Evolutionary conservation across 1,140 invertebrate species (phyloP).

Genomic region (Hyphantria cunea): DNA sequence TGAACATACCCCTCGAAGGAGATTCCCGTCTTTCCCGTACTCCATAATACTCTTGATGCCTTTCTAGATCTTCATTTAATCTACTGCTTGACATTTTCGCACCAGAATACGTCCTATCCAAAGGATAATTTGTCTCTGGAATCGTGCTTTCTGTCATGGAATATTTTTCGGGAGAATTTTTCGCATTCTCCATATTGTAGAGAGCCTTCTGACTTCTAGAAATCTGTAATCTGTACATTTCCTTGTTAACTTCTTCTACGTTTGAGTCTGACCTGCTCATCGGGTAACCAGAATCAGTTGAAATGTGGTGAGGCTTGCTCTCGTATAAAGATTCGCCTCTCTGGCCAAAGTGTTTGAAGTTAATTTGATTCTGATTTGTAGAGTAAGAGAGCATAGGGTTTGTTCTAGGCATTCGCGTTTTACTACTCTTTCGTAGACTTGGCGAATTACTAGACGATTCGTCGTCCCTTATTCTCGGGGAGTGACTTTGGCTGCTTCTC

Average conservation of each 20-base stretch:
- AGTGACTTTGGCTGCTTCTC: conserved; percentile 71
- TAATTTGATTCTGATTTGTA: conserved; percentile 71
- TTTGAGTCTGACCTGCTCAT: conserved; percentile 78
- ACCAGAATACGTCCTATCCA: conserved; percentile 77
- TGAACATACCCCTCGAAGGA: conserved; percentile 57
- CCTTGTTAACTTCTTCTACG: conserved; percentile 80
- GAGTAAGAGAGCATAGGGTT: conserved; percentile 81
- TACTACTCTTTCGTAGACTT: conserved; percentile 70
- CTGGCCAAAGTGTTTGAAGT: conserved; percentile 79
- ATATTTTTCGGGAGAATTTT: conserved; percentile 72
- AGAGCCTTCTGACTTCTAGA: conserved; percentile 78
- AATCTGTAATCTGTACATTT: conserved; percentile 80
- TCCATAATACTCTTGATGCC: conserved; percentile 69
- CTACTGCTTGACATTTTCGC: conserved; percentile 76
- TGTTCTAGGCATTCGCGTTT: conserved; percentile 78
- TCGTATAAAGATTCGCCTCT: conserved; percentile 70
- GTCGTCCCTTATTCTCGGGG: conserved; percentile 67
- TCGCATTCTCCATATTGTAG: conserved; percentile 74
- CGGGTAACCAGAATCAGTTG: conserved; percentile 68
- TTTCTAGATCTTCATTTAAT: conserved; percentile 73
- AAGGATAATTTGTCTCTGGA: conserved; percentile 75
- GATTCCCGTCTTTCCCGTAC: conserved; percentile 64
- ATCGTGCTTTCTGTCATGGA: conserved; percentile 66
- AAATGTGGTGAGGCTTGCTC: conserved; percentile 74
- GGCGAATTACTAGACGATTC: conserved; percentile 77